A percentile compares a stretch with the other conserved stretches of the same genome.
phyloP scores from a whole-genome alignment of 2,113 vertebrate species.

The Marmota flaviventris region DNA sequence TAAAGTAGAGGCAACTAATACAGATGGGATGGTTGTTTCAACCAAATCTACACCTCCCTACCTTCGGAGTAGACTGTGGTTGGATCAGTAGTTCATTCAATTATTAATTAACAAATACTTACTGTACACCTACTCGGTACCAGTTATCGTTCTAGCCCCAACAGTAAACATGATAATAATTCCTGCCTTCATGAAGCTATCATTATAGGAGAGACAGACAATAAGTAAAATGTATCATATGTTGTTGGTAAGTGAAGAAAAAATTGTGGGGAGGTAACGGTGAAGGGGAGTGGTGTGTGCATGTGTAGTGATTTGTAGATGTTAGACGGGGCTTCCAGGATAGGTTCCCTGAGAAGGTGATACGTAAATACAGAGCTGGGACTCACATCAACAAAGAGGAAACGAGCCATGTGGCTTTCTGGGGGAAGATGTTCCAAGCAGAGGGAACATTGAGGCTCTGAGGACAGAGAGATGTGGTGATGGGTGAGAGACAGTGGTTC shows the following conservation, averaged over 20 bases:
- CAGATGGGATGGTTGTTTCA: neutral
- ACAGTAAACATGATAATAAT: neutral
- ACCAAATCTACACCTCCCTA: neutral
- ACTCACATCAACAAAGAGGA: neutral
- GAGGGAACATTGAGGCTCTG: neutral
- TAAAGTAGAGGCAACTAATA: neutral
- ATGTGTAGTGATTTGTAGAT: neutral
- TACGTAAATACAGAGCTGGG: neutral
- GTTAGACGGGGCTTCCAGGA: neutral
- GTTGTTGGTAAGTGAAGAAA: neutral
- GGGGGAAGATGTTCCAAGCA: neutral
- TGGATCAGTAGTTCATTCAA: neutral
- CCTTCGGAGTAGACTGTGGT: neutral
- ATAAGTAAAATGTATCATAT: neutral
- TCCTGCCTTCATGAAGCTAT: neutral
- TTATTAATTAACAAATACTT: slow-evolving; percentile 33
- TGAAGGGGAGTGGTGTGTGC: neutral
- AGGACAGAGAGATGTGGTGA: neutral
- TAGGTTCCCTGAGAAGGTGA: neutral
- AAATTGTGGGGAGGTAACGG: neutral
- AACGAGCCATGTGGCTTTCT: neutral
- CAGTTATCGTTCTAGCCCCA: neutral
- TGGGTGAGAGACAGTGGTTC: neutral
- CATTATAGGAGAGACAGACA: neutral
- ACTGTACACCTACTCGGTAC: neutral